A percentile compares a stretch with the other conserved stretches of the same genome.
Conservation (phyloP, 2,113 vertebrate genomes). For the Colinus virginianus region DNA sequence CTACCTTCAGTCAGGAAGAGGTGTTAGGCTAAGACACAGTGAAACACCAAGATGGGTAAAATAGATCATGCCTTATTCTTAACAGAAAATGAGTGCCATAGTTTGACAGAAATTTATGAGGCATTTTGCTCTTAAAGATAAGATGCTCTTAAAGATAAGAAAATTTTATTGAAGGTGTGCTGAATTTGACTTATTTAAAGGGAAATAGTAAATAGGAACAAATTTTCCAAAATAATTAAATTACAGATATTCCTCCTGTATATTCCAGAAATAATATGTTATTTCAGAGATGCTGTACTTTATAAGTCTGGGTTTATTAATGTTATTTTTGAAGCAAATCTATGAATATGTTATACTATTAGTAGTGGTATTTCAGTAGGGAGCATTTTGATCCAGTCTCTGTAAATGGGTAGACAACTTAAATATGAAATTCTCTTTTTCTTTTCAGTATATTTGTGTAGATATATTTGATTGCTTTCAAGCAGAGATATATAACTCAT, state of each 20-base stretch:
- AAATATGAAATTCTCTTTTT: neutral
- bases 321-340: neutral
- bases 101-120: neutral
- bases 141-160: neutral
- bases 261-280: neutral
- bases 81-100: neutral
- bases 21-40: neutral
- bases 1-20: neutral
- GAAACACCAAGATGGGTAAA: too few species aligned
- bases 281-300: neutral
- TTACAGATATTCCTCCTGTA: rapidly evolving
- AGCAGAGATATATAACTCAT: neutral
- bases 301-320: neutral
- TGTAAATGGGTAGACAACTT: neutral
- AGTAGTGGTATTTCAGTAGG: neutral
- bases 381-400: neutral
- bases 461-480: neutral
- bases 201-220: neutral
- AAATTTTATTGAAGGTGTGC: neutral
- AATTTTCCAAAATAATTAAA: neutral
- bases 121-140: neutral
- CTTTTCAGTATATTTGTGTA: neutral
- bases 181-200: neutral
- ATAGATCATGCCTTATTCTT: neutral
- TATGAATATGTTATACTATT: neutral